Base-by-base conservation (phyloP, 2,888 invertebrate species). In the Spodoptera littoralis region DNA sequence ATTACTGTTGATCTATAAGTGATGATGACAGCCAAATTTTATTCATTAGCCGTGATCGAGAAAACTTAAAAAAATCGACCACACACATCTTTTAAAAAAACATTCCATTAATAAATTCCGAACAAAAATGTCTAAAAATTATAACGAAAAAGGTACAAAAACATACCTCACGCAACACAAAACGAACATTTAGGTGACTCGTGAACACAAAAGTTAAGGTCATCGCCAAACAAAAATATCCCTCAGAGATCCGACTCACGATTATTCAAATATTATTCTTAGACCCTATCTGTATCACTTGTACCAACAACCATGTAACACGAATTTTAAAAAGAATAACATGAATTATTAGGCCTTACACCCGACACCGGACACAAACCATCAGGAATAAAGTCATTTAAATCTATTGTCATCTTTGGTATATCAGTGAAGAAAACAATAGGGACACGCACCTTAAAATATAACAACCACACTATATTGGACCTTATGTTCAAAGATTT, bases 381-480 rank as follows among this genome's bases (percentile, higher is more conserved):
- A 88, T 90, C 89, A 87, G 82, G 80, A 88, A 92, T 92, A 90
- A 88, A 92, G 90, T 92, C 91, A 93, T 93, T 93, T 91, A 88
- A 91, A 91, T 88, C 92, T 84, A 92, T 94, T 94, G 94, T 94
- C 88, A 89, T 90, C 84, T 89, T 84, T 77, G 84, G 82, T 88
- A 85, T 86, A 86, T 80, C 77, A 84, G 81, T 80, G 80, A 74
- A 83, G 80, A 83, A 83, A 81, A 84, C 84, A 82, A 84, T 68
- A 62, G 65, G 53, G 65, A 70, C 55, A 67, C 41, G 55, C 58
- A 47, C n/a, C 58, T 67, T 52, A 12, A 24, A 64, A 78, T 80
- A 48, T n/a, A 43, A 2, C 11, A 55, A 63, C 18, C 59, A 71
- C 24, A 56, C 58, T 42, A 84, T 83, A 76, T 63, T 77, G 46